Evolutionary conservation across 2,113 vertebrate species (phyloP).

Genomic region (Struthidea cinerea): DNA sequence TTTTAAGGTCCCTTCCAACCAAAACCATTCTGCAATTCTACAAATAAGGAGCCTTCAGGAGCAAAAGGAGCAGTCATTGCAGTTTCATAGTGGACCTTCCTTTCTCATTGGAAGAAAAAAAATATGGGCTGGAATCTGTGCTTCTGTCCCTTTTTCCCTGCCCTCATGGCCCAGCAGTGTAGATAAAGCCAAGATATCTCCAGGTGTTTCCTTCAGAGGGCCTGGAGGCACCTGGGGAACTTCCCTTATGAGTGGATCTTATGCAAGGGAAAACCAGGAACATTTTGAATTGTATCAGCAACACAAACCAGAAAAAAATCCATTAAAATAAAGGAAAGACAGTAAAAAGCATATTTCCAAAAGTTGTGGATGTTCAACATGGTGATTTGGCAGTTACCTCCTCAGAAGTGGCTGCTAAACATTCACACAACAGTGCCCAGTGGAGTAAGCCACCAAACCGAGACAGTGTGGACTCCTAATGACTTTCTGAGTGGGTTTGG

Average conservation of each 20-base stretch:
- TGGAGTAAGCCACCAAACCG: not conserved
- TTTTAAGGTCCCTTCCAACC: not conserved
- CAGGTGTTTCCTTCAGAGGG: not conserved
- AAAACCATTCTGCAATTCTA: not conserved
- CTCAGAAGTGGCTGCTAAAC: not conserved
- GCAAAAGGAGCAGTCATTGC: not conserved
- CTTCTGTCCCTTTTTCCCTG: not conserved
- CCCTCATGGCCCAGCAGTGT: not conserved
- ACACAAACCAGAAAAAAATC: not conserved
- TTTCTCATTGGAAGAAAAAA: not conserved
- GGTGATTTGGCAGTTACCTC: not conserved
- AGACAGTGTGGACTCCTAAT: not conserved
- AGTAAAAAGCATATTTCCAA: not conserved
- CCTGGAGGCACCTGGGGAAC: not conserved
- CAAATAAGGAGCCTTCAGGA: not conserved
- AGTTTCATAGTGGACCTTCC: not conserved
- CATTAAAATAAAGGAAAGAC: not conserved
- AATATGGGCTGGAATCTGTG: accelerated
- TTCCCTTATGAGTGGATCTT: not conserved
- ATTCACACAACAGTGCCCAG: not conserved
- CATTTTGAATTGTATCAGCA: not conserved
- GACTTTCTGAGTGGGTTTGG: not conserved
- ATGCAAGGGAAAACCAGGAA: not conserved
- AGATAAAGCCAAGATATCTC: not conserved
- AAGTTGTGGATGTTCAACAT: not conserved